phyloP scores from a whole-genome alignment of 2,888 invertebrate species.

The Ormyrus nitidulus region DNA sequence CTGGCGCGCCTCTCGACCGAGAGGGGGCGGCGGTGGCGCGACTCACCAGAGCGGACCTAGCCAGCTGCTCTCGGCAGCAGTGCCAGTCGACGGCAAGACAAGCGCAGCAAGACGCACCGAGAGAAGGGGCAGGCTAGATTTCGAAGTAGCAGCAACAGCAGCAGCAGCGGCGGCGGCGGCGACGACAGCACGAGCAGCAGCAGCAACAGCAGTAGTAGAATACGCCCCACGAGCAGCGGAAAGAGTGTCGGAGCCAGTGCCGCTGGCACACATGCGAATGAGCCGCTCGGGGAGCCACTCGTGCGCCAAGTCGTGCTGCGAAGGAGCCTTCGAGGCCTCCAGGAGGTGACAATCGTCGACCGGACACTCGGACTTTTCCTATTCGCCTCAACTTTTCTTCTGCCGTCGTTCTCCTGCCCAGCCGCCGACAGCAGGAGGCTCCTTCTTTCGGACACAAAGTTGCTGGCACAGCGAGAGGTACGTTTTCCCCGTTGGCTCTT shows the following conservation, averaged over 20 bases:
- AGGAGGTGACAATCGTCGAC: conserved; percentile 28
- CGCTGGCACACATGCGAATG: conserved; percentile 42
- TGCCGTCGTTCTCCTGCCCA: too few relatives aligned
- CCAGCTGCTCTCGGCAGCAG: background rate
- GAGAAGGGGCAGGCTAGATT: background rate
- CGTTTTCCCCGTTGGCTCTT: background rate
- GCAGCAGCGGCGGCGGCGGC: conserved; percentile 11
- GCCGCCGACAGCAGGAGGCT: too few relatives aligned
- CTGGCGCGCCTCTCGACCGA: background rate
- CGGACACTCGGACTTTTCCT: background rate
- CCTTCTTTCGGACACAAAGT: conserved; percentile 16
- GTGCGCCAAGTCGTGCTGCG: conserved; percentile 31
- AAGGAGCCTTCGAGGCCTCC: conserved; percentile 30
- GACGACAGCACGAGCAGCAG: background rate
- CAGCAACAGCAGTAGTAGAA: background rate
- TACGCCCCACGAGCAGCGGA: background rate
- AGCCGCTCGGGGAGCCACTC: conserved; percentile 38
- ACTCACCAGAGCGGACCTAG: background rate
- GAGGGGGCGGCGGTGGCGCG: too few relatives aligned
- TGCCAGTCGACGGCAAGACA: background rate
- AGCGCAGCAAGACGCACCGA: background rate
- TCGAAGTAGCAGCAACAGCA: background rate
- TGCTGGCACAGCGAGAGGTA: conserved; percentile 21
- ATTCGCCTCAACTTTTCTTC: background rate
- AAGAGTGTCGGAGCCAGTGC: conserved; percentile 1